phyloP scores from a whole-genome alignment of 2,113 vertebrate species.

The Oreochromis spilurus region DNA sequence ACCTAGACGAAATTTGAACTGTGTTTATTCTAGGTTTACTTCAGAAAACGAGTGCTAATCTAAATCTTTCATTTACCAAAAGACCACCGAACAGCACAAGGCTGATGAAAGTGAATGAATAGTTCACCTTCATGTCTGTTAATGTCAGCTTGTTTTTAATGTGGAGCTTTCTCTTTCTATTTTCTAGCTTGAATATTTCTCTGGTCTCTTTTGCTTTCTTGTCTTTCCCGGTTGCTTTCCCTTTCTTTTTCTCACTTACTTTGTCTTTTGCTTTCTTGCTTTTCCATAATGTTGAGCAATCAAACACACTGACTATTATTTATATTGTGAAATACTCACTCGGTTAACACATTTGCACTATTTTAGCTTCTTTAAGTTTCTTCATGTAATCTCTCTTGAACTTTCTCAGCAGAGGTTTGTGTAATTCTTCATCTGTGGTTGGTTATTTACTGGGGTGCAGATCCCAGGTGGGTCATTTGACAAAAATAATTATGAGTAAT shows the following conservation, averaged over 20 bases:
- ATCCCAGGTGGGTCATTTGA: background rate
- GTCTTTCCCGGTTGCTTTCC: background rate
- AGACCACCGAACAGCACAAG: background rate
- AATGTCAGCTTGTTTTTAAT: background rate
- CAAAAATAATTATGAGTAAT: background rate
- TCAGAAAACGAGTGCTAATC: background rate
- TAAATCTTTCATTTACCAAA: background rate
- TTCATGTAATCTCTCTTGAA: background rate
- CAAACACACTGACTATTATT: background rate
- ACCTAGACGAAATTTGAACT: background rate
- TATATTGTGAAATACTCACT: too few species aligned
- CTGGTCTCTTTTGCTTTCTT: background rate
- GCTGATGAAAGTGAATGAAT: background rate
- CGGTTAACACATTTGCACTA: background rate
- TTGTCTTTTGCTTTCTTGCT: background rate
- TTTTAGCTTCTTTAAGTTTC: background rate
- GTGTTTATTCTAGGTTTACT: background rate
- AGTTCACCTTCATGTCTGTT: background rate
- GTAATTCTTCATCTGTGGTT: background rate
- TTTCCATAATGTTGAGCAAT: background rate
- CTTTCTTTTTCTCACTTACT: background rate
- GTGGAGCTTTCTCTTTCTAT: background rate
- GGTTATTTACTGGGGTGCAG: background rate
- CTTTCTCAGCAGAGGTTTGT: background rate
- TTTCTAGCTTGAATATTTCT: background rate